Conservation (phyloP, 1,140 invertebrate genomes). For the Apocrypta bakeri region DNA sequence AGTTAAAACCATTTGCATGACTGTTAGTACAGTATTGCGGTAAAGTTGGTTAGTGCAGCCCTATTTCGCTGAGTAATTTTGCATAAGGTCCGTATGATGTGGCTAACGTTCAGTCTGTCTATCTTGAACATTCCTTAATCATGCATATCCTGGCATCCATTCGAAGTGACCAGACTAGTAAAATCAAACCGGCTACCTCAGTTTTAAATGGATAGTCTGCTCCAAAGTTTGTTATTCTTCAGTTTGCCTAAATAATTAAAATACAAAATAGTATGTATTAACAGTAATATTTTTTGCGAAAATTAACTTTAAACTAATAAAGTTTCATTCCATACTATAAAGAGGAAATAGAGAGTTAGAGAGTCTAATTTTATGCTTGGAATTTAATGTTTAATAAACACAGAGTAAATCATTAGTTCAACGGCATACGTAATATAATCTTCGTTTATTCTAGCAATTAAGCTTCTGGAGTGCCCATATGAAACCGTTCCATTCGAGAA, state of each 20-base stretch:
- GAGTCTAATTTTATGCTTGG: not conserved
- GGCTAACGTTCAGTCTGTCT: not conserved
- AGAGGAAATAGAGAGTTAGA: too few relatives aligned
- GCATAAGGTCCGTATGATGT: not conserved
- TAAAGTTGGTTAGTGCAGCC: not conserved
- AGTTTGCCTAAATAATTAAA: not conserved
- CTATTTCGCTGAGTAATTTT: not conserved
- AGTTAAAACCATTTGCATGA: not conserved
- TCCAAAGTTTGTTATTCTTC: not conserved
- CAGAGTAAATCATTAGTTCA: not conserved
- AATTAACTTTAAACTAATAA: not conserved
- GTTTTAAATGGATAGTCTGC: not conserved
- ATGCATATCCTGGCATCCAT: not conserved
- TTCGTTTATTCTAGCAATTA: constrained; percentile 11
- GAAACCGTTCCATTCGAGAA: not conserved
- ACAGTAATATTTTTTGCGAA: not conserved
- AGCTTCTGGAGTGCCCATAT: not conserved
- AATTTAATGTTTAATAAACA: constrained; percentile 20
- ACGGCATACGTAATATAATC: not conserved
- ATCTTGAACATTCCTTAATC: constrained; percentile 15
- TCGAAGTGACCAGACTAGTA: not conserved
- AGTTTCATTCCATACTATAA: not conserved
- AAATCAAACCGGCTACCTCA: not conserved
- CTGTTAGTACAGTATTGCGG: not conserved
- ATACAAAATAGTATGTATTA: not conserved